Base-by-base conservation (phyloP, 2,888 invertebrate genomes). In the Chrysolina americana region DNA sequence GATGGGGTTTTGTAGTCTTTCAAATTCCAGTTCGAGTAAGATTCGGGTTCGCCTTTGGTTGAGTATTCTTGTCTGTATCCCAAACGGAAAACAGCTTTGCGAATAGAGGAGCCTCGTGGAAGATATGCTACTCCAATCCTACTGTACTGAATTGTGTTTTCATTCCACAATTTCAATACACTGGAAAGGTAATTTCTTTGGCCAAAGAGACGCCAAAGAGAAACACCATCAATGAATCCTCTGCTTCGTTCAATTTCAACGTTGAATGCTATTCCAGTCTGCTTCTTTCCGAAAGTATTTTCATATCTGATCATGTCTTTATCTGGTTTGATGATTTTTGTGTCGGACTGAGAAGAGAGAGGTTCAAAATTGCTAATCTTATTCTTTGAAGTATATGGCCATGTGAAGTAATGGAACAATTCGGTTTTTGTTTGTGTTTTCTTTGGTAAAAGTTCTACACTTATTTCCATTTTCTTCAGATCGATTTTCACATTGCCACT, bases 321-420 rank as follows among this genome's bases (percentile, higher is more conserved):
- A 41, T 83, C 83, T 68, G 64, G 70, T 41, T 76, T 74, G 71
- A 91, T 87, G n/a, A 90, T 73, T 81, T 90, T 89, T 5, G 91
- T 89, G 53, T 88, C 76, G 65, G 89, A 85, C 69, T 89, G 89
- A 72, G 89, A 88, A 28, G 89, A 86, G 28, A 90, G 85, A 3
- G 93, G 90, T 64, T 89, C 87, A 62, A 92, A 85, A n/a, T 89
- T 86, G 53, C 91, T 89, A 80, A 92, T 90, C 81, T 92, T 89
- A 81, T 91, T 89, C 79, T 87, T 89, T 0, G 92, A 87, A 15
- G 92, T 92, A 86, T 92, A 94, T 9, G 94, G 94, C 88, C 90
- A 89, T 0, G 91, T 89, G 81, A 91, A 92, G 86, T 88, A 90
- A 81, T 93, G 92, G 59, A 90, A 84, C 13, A 93, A 79, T 28